These are phyloP conservation scores for Chrysolina oricalcia DNA, from an alignment of 2,888 invertebrate species.

Conservation along the genomic window DNA sequence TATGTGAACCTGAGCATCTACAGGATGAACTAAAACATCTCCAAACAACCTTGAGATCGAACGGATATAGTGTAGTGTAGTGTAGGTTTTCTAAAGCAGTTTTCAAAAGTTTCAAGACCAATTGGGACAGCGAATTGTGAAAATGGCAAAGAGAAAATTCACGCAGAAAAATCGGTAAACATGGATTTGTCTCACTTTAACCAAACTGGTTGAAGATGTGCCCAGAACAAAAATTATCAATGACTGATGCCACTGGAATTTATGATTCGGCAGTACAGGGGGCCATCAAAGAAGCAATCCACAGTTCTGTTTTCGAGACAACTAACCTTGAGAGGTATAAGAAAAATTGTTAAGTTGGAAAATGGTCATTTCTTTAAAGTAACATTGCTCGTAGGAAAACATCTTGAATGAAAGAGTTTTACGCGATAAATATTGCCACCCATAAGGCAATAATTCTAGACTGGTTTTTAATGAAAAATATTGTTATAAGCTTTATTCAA, in stretches of 20 bases:
- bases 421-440: no score
- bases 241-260: conserved; percentile 3
- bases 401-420: no score
- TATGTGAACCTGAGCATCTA: no score
- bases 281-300: background rate
- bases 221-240: conserved; percentile 23
- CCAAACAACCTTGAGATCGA: no score
- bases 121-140: conserved; percentile 46
- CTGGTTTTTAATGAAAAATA: no score
- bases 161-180: conserved; percentile 39
- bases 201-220: conserved; percentile 9
- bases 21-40: no score
- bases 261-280: background rate
- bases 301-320: background rate
- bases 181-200: conserved; percentile 5
- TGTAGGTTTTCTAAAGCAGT: no score
- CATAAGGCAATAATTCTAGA: no score
- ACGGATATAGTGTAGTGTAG: no score
- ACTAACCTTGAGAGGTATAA: background rate
- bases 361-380: no score
- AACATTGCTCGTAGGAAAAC: no score
- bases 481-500: no score
- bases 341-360: background rate
- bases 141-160: conserved; percentile 49
- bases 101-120: conserved; percentile 42